These are phyloP conservation scores for Antheraea yamamai DNA, from an alignment of 2,888 invertebrate genomes.

Conservation along the genomic window DNA sequence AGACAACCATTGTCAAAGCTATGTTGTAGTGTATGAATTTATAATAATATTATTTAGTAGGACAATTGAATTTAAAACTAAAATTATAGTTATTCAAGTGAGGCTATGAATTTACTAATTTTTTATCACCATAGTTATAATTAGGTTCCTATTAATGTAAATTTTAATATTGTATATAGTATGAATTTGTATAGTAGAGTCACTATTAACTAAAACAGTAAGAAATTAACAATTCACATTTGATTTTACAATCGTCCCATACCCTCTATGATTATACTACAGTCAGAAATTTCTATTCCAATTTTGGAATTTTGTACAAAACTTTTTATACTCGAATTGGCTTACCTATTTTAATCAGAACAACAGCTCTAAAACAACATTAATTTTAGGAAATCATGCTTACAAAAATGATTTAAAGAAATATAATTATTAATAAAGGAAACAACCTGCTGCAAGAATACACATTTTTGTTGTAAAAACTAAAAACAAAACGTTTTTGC, in stretches of 20 bases:
- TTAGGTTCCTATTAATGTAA: conserved; percentile 13
- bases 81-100: background rate
- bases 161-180: conserved; percentile 20
- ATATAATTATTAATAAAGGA: too few species aligned
- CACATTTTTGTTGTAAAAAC: too few species aligned
- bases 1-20: too few species aligned
- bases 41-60: background rate
- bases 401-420: too few species aligned
- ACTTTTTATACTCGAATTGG: too few species aligned
- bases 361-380: too few species aligned
- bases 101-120: conserved; percentile 13
- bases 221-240: background rate
- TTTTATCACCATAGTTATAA: background rate
- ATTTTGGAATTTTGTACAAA: too few species aligned
- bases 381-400: too few species aligned
- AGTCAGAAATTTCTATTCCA: background rate
- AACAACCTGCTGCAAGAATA: too few species aligned
- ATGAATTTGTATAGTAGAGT: conserved; percentile 1
- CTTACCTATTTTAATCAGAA: too few species aligned
- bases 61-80: background rate
- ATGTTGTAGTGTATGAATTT: too few species aligned
- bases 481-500: too few species aligned
- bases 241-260: background rate
- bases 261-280: background rate
- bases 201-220: background rate